phyloP scores from a whole-genome alignment of 2,113 vertebrate genomes.

The Nymphicus hollandicus region DNA sequence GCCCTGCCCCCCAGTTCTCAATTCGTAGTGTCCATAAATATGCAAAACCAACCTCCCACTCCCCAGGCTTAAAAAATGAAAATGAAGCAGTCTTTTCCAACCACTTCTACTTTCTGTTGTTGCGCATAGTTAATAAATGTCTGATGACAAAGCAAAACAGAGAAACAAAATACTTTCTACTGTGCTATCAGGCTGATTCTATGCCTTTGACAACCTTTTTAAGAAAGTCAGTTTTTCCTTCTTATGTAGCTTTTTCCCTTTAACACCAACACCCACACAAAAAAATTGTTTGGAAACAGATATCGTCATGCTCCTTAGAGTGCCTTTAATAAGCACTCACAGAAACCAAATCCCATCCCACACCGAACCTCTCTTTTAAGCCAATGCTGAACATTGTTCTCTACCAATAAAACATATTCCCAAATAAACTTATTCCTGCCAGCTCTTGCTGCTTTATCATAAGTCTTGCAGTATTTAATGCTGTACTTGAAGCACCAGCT shows the following conservation, averaged over 20 bases:
- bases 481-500: conserved; percentile 42
- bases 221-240: background rate
- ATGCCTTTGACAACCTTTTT: background rate
- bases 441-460: conserved; percentile 1
- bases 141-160: background rate
- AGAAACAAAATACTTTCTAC: background rate
- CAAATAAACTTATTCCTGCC: background rate
- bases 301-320: background rate
- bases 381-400: background rate
- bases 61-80: background rate
- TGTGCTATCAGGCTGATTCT: background rate
- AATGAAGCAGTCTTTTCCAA: background rate
- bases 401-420: conserved; percentile 23
- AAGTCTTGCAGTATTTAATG: conserved; percentile 29
- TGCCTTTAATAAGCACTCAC: background rate
- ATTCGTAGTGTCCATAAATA: background rate
- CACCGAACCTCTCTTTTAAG: background rate
- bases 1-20: background rate
- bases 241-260: background rate
- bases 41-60: background rate
- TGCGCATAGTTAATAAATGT: background rate
- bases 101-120: background rate
- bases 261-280: background rate
- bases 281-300: background rate
- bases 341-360: conserved; percentile 14